Evolutionary conservation across 1,140 invertebrate species (phyloP), one percentile per base, ranked within the genome.

Genomic region (Anoplolepis gracilipes): DNA sequence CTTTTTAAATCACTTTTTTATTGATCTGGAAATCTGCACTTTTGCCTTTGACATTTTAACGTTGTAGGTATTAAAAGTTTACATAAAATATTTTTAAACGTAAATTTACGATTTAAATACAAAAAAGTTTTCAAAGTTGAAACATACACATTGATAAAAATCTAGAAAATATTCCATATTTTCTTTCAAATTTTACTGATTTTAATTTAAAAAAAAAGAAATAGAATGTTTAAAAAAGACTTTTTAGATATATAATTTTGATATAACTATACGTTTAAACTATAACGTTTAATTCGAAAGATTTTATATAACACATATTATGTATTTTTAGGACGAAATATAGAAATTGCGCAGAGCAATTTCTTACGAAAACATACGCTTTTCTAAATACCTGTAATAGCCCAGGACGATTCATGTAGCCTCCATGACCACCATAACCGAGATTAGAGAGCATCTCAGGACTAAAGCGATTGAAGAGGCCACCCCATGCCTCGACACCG

Each of bases 401-500:
- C 49, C 95, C 95, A 30, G 94, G 93, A 89, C 95, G 93, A 85
- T 93, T 93, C n/a, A 94, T 93, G 72, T 95, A 95, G 36, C 95
- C 95, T 8, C 96, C 96, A 88, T 96, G 96, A 11, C 96, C 95
- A 0, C 97, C 97, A 85, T 97, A 97, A 22, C 97, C 97, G 92
- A 97, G 95, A 92, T 97, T 98, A 55, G 97, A 96, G 7, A 98
- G 94, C 97, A 98, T 97, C 94, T 98, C 97, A 0, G 97, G 97
- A 88, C 97, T 98, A 94, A 98, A 98, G 75, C 97, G 96, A 93
- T 98, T 98, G 93, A 98, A 98, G 10, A 98, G 95, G 0, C 97
- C 97, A 73, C 97, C 97, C 97, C 97, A 98, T 42, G 96, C 97
- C 75, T 96, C 93, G 22, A 95, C 96, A 10, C 89, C 91, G 59